These are phyloP conservation scores for Euclidia mi DNA, from an alignment of 2,888 invertebrate genomes.

Conservation along the genomic window DNA sequence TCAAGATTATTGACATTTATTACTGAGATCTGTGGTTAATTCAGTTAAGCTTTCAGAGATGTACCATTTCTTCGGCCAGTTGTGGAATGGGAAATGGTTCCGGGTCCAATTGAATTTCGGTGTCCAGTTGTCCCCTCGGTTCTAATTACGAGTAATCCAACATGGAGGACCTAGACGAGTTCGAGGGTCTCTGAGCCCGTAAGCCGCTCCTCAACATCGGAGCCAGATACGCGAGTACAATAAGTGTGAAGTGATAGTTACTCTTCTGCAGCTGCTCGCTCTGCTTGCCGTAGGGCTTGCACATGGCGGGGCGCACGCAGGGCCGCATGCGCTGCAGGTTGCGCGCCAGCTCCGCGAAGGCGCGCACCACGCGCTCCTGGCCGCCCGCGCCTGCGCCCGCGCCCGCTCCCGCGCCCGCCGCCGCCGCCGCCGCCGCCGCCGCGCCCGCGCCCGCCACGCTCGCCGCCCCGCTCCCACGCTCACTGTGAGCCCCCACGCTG, in stretches of 20 bases:
- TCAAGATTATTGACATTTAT: too few species aligned
- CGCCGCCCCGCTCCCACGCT: conserved; percentile 89
- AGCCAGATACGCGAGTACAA: neutral
- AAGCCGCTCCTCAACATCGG: too few species aligned
- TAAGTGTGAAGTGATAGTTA: conserved; percentile 65
- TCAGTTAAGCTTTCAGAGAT: too few species aligned
- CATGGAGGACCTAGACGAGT: too few species aligned
- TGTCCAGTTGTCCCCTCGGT: too few species aligned
- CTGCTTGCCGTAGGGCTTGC: conserved; percentile 97
- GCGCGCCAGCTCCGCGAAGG: conserved; percentile 96
- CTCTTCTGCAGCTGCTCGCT: conserved; percentile 97
- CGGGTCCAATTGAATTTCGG: too few species aligned
- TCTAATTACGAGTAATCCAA: too few species aligned
- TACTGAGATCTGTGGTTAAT: too few species aligned
- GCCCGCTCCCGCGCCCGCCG: conserved; percentile 90
- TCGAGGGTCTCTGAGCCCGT: too few species aligned
- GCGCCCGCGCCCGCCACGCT: conserved; percentile 92
- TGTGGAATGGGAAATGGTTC: too few species aligned
- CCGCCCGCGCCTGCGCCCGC: conserved; percentile 87
- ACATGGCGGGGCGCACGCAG: conserved; percentile 96
- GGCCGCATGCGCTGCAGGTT: conserved; percentile 97
- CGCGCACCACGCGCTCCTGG: conserved; percentile 96
- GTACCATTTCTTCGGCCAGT: too few species aligned
- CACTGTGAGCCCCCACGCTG: conserved; percentile 90
- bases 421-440: conserved; percentile 91